Conservation (phyloP, 2,113 vertebrate species). For the Lophochroa leadbeateri region DNA sequence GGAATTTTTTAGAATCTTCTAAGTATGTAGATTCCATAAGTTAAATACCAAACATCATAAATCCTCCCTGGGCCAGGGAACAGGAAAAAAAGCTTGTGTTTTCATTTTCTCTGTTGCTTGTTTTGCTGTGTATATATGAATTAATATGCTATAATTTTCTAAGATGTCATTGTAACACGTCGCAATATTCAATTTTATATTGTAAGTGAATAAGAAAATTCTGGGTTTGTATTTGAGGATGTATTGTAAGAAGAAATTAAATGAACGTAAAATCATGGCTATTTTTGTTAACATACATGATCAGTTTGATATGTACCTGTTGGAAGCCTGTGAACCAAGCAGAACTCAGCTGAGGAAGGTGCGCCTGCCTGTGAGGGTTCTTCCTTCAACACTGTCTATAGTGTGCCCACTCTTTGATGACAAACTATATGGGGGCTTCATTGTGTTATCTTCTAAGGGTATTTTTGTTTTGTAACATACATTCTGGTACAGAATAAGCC, state of each 20-base stretch:
- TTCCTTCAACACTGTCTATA: not conserved
- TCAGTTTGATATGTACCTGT: not conserved
- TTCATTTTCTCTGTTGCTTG: not conserved
- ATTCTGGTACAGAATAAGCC: not conserved
- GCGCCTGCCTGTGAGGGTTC: not conserved
- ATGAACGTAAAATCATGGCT: not conserved
- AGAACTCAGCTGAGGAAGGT: not conserved
- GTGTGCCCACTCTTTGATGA: fast-evolving
- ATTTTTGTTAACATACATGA: not conserved
- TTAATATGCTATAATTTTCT: not conserved
- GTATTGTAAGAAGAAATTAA: not conserved
- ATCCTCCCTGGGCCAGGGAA: not conserved
- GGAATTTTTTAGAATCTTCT: not conserved
- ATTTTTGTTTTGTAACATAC: not conserved
- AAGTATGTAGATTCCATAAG: not conserved
- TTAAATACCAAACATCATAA: not conserved
- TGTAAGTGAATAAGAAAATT: not conserved
- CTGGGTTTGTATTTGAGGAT: not conserved
- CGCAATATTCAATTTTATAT: not conserved
- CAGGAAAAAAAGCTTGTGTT: not conserved
- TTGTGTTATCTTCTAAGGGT: not conserved
- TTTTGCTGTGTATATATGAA: not conserved
- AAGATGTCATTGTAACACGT: not conserved
- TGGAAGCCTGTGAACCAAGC: not conserved
- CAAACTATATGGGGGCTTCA: not conserved